Conservation (phyloP, 2,888 invertebrate species). For the Caenorhabditis auriculariae region DNA sequence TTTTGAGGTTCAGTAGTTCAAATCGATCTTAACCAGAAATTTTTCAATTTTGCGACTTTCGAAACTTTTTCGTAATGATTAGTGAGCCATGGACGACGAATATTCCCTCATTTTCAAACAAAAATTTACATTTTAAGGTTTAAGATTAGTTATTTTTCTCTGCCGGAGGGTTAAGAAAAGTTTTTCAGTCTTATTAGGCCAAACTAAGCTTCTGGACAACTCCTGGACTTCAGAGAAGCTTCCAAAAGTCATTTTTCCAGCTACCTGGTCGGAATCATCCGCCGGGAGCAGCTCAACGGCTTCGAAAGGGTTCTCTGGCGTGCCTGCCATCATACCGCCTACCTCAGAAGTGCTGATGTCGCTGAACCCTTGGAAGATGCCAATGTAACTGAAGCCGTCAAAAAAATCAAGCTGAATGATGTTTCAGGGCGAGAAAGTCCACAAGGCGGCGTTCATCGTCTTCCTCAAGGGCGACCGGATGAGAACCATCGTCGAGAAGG, state of each 20-base stretch:
- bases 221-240: neutral
- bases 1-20: too few species aligned
- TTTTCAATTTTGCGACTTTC: too few species aligned
- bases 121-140: too few species aligned
- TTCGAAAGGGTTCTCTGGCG: constrained; percentile 98
- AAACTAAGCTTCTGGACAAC: too few species aligned
- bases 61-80: too few species aligned
- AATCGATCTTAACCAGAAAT: too few species aligned
- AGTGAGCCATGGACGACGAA: too few species aligned
- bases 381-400: constrained; percentile 5
- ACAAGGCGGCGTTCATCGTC: constrained; percentile 86
- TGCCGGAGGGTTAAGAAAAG: too few species aligned
- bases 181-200: too few species aligned
- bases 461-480: constrained; percentile 88
- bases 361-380: constrained; percentile 88
- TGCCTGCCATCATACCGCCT: constrained; percentile 88
- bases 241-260: constrained; percentile 67
- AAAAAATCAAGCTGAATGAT: constrained; percentile 1
- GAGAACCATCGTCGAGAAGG: constrained; percentile 89
- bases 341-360: constrained; percentile 74
- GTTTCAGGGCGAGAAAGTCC: constrained; percentile 86
- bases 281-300: constrained; percentile 86
- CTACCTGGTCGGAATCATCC: constrained; percentile 95
- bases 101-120: too few species aligned
- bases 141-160: too few species aligned